These are phyloP conservation scores for Drosophila fuyamai DNA, from an alignment of 1,140 invertebrate genomes.

Conservation along the genomic window DNA sequence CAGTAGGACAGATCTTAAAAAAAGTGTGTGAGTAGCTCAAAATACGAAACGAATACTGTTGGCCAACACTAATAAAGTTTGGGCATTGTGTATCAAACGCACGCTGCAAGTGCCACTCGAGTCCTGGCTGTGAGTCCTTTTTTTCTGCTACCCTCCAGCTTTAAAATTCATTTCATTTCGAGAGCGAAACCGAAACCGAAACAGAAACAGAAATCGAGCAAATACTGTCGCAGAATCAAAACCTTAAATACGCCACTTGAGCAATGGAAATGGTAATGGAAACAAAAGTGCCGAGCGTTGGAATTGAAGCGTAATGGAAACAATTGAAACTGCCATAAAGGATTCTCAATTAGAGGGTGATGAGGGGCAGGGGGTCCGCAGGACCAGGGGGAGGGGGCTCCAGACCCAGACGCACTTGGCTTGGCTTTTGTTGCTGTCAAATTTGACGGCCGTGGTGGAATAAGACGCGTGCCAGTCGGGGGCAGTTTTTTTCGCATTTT, in stretches of 20 bases:
- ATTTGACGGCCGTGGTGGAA: constrained; percentile 77
- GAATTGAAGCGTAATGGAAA: constrained; percentile 82
- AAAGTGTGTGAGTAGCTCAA: background rate
- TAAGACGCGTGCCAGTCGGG: constrained; percentile 73
- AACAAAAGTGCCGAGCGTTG: constrained; percentile 65
- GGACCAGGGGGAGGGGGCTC: background rate
- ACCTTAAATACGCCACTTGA: constrained; percentile 83
- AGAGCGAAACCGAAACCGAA: constrained; percentile 29
- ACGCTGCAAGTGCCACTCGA: constrained; percentile 72
- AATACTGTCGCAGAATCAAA: constrained; percentile 80
- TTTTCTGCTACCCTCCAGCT: constrained; percentile 33
- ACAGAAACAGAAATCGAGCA: constrained; percentile 42
- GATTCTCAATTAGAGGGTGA: constrained; percentile 76
- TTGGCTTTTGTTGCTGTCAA: constrained; percentile 70
- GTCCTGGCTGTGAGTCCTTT: constrained; percentile 29
- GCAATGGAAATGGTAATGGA: constrained; percentile 68
- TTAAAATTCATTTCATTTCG: constrained; percentile 56
- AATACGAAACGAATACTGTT: constrained; percentile 50
- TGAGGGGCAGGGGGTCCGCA: background rate
- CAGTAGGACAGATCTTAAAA: constrained; percentile 10
- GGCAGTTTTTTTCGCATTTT: constrained; percentile 53
- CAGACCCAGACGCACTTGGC: constrained; percentile 65
- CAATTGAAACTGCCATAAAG: constrained; percentile 82
- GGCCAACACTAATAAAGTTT: constrained; percentile 75
- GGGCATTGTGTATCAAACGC: constrained; percentile 47